Evolutionary conservation across 2,113 vertebrate species (phyloP).

Genomic region (Melospiza melodia): DNA sequence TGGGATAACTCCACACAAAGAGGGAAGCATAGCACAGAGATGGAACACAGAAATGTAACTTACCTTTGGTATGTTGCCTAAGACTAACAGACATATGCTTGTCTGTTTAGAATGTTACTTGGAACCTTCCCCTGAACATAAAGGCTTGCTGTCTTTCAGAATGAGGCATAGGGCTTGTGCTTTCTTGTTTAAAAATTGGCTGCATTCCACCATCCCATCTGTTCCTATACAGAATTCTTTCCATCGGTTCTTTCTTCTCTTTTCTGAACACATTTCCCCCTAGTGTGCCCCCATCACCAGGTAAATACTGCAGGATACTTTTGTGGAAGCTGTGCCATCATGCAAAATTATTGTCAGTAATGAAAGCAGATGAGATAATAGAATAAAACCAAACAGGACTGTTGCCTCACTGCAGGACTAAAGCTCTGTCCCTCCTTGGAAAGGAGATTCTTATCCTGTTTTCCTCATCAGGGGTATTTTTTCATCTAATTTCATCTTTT

Average conservation of each 20-base stretch:
- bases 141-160: not conserved
- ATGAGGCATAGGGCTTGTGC: not conserved
- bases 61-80: not conserved
- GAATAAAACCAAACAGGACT: not conserved
- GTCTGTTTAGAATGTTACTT: not conserved
- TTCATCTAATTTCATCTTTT: constrained; percentile 31
- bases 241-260: not conserved
- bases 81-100: not conserved
- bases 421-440: not conserved
- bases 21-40: not conserved
- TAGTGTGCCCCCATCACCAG: not conserved
- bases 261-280: not conserved
- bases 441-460: not conserved
- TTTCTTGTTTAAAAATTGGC: not conserved
- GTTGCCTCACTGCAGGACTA: not conserved
- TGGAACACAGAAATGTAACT: not conserved
- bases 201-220: not conserved
- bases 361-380: not conserved
- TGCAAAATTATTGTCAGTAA: not conserved
- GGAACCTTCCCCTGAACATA: not conserved
- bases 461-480: constrained; percentile 2
- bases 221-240: not conserved
- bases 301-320: not conserved
- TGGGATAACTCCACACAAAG: not conserved
- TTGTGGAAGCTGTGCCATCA: not conserved